phyloP scores from a whole-genome alignment of 2,113 vertebrate genomes.

The Podarcis muralis region DNA sequence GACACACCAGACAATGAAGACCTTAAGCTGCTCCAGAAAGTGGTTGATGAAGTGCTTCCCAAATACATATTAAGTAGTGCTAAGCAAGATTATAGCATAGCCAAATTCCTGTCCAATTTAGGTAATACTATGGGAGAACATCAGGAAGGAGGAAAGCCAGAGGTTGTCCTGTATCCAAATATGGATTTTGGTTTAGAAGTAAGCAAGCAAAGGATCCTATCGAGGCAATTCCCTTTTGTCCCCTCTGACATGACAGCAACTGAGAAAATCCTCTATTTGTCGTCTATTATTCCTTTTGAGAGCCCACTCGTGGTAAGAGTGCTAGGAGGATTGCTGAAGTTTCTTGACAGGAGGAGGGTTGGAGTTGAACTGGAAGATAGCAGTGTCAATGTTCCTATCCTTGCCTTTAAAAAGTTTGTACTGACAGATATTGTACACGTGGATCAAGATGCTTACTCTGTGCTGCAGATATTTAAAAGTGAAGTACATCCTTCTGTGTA shows the following conservation, averaged over 20 bases:
- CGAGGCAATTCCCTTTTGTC: conserved; percentile 87
- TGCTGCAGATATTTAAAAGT: conserved; percentile 96
- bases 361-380: conserved; percentile 92
- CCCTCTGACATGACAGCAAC: conserved; percentile 83
- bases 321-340: conserved; percentile 91
- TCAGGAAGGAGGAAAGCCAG: conserved; percentile 68
- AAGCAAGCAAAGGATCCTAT: conserved; percentile 90
- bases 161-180: conserved; percentile 88
- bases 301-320: conserved; percentile 87
- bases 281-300: conserved; percentile 91
- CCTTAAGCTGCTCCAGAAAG: conserved; percentile 85
- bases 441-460: conserved; percentile 76
- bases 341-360: conserved; percentile 89
- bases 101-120: conserved; percentile 81
- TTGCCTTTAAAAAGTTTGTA: conserved; percentile 89
- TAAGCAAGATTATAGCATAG: conserved; percentile 88
- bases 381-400: conserved; percentile 84
- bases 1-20: conserved; percentile 84
- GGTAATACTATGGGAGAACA: conserved; percentile 65
- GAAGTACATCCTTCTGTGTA: conserved; percentile 96
- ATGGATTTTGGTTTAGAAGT: conserved; percentile 91
- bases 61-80: conserved; percentile 88
- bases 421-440: conserved; percentile 79
- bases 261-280: conserved; percentile 89
- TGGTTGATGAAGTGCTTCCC: conserved; percentile 85